Conservation (phyloP, 2,797 vertebrate genomes). For the Novumbra hubbsi region DNA sequence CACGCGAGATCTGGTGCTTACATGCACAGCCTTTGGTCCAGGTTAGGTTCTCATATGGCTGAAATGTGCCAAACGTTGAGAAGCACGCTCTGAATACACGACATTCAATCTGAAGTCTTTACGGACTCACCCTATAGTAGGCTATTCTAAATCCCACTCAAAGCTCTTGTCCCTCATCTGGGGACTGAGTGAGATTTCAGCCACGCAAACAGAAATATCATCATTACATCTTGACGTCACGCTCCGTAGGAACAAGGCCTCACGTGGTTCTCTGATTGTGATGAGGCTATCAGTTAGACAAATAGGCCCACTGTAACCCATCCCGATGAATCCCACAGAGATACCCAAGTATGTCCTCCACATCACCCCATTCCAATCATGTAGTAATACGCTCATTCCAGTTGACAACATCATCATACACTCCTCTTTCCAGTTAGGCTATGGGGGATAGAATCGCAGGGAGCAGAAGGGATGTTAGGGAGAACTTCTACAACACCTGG, state of each 20-base stretch:
- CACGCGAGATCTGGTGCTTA: no score
- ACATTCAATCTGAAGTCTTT: background rate
- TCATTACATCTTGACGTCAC: background rate
- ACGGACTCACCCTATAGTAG: background rate
- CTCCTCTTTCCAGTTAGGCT: slow-evolving; percentile 41
- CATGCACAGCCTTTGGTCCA: background rate
- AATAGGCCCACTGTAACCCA: background rate
- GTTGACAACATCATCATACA: slow-evolving; percentile 30
- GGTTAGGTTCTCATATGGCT: background rate
- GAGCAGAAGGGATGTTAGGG: slow-evolving; percentile 12
- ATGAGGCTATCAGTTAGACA: background rate
- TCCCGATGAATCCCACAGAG: slow-evolving; percentile 21
- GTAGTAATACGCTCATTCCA: background rate
- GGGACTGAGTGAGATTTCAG: background rate
- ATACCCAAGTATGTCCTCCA: slow-evolving; percentile 33
- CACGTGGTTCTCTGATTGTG: background rate
- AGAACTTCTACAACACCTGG: no score
- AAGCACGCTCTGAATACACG: background rate
- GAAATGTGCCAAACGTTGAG: background rate
- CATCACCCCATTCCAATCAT: slow-evolving; percentile 27
- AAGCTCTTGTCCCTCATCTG: background rate
- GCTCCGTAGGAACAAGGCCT: background rate
- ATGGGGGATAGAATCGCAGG: background rate
- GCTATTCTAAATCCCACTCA: background rate
- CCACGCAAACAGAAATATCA: background rate